Evolutionary conservation across 2,888 invertebrate species (phyloP), one percentile per base, ranked within the genome.

Genomic region (Helicoverpa assulta): DNA sequence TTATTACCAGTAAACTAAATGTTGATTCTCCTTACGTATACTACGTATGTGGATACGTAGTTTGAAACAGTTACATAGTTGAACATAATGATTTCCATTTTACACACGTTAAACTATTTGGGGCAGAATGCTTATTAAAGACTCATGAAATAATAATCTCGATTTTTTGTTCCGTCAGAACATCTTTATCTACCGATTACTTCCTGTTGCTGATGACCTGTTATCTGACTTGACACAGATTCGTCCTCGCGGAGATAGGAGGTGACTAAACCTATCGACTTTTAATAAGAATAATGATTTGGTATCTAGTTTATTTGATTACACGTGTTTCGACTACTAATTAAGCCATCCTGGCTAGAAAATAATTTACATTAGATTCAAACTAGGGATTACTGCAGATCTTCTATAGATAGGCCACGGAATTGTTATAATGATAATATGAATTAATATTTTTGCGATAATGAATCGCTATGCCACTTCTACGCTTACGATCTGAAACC

Each of bases 161-260:
- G 40, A 21, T 18, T 57, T 60, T 68, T 33, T 68, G 74, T 68
- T 76, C 60, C 53, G 76, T 50, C 50, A 29, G 8, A 58, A 43
- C 52, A 53, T 71, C 21, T 76, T 60, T 76, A 77, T 76, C 62
- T 43, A 29, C 58, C 53, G 33, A n/a, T 61, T 59, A 2, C 61
- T 72, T 77, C 59, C 62, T 56, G 59, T 72, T 67, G 40, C 51
- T 50, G 14, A 16, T 71, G 77, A 76, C 72, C 72, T 63, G 62
- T 59, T 75, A 75, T 75, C 74, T 59, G 33, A 33, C 21, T 50
- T 29, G 54, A 26, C 26, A 52, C 53, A 37, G 37, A 76, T 47
- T 71, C 61, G 51, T 29, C 33, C 40, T 10, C 8, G 55, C 37
- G 57, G 47, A 62, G 62, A 59, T 59, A 72, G 58, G 52, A 33